Conservation (phyloP, 1,140 invertebrate genomes). For the Pogonus chalceus region DNA sequence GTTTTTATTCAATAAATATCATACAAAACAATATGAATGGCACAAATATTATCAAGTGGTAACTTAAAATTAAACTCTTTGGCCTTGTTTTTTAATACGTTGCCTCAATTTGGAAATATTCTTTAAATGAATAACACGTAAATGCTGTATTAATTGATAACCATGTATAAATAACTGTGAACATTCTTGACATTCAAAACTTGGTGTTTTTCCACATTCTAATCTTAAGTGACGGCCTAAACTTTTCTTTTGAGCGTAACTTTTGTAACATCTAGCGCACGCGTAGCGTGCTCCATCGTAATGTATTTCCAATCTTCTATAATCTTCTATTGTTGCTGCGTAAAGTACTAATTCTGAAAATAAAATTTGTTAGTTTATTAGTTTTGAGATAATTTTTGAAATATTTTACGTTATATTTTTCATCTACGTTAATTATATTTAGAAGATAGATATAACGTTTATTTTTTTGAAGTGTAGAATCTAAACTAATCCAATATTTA, state of each 20-base stretch:
- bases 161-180: conserved; percentile 39
- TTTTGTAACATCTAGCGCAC: conserved; percentile 45
- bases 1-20: too few species aligned
- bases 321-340: conserved; percentile 14
- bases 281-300: conserved; percentile 28
- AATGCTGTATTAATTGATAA: conserved; percentile 39
- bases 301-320: conserved; percentile 7
- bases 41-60: too few species aligned
- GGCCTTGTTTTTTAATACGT: conserved; percentile 10
- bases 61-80: too few species aligned
- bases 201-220: conserved; percentile 53
- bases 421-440: too few species aligned
- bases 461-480: too few species aligned
- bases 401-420: conserved; percentile 11
- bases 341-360: conserved; percentile 13
- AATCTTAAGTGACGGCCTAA: conserved; percentile 36
- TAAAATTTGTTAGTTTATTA: background rate
- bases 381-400: conserved; percentile 16
- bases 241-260: conserved; percentile 44
- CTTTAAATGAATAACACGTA: conserved; percentile 28
- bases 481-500: too few species aligned
- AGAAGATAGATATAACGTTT: too few species aligned
- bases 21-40: too few species aligned
- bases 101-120: conserved; percentile 27
- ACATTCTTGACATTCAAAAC: conserved; percentile 49